These are phyloP conservation scores for Allygus modestus DNA, from an alignment of 2,888 invertebrate genomes.

Conservation along the genomic window DNA sequence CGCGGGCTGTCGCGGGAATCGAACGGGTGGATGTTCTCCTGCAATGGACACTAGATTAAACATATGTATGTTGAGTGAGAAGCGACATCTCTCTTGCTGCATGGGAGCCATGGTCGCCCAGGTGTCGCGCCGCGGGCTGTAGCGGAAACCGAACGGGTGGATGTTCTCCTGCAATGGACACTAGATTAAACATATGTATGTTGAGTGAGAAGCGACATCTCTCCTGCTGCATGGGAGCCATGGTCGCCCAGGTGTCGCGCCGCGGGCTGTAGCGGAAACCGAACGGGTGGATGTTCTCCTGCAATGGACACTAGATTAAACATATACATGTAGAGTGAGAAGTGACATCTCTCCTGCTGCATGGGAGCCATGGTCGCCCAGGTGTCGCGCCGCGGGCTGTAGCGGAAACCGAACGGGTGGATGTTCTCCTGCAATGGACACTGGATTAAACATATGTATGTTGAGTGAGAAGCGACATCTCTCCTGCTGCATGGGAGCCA, in stretches of 20 bases:
- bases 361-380: conserved; percentile 85
- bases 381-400: conserved; percentile 79
- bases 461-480: conserved; percentile 82
- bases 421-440: conserved; percentile 79
- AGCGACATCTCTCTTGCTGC: conserved; percentile 81
- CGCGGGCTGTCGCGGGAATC: conserved; percentile 82
- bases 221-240: conserved; percentile 82
- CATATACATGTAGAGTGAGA: conserved; percentile 82
- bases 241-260: conserved; percentile 81
- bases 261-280: conserved; percentile 82
- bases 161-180: conserved; percentile 79
- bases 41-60: too few relatives aligned
- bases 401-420: conserved; percentile 85
- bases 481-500: conserved; percentile 82
- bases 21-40: conserved; percentile 85
- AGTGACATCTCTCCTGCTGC: conserved; percentile 81
- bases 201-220: conserved; percentile 82
- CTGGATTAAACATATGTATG: too few relatives aligned
- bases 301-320: too few relatives aligned
- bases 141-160: conserved; percentile 85
- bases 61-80: conserved; percentile 82
- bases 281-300: conserved; percentile 85
- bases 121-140: conserved; percentile 79
- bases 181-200: too few relatives aligned
- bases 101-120: conserved; percentile 85